A percentile compares a stretch with the other conserved stretches of the same genome.
phyloP scores from a whole-genome alignment of 2,888 invertebrate genomes.

The Standfussiana lucernea region DNA sequence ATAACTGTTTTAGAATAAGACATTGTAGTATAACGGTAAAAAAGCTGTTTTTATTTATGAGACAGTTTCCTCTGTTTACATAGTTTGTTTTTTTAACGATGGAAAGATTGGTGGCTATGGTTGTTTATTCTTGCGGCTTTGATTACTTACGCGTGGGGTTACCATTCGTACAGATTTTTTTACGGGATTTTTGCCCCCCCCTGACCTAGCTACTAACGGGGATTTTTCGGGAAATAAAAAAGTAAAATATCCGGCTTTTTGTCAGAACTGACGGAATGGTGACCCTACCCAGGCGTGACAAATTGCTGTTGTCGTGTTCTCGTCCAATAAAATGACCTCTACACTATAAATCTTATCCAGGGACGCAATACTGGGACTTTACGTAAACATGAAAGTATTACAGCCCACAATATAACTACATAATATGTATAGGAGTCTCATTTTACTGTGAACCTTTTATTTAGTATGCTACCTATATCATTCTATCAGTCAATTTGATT shows the following conservation, averaged over 20 bases:
- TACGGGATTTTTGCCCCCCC: too few relatives aligned
- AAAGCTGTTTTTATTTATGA: not conserved
- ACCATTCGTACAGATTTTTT: not conserved
- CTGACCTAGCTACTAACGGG: too few relatives aligned
- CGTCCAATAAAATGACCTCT: conserved; percentile 31
- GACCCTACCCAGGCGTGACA: conserved; percentile 11
- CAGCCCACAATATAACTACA: not conserved
- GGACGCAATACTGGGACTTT: conserved; percentile 2
- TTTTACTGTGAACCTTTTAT: not conserved
- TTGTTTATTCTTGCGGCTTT: not conserved
- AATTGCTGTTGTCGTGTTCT: conserved; percentile 27
- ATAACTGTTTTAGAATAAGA: not conserved
- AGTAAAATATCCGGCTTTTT: not conserved
- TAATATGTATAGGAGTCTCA: not conserved
- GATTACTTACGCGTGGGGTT: not conserved
- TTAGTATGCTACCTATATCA: not conserved
- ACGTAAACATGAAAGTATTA: conserved; percentile 17
- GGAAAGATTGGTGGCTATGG: too few relatives aligned
- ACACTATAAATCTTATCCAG: conserved; percentile 35
- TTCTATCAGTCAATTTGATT: not conserved
- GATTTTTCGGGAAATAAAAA: not conserved
- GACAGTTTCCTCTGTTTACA: not conserved
- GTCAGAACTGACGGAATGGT: not conserved
- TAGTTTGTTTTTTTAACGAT: not conserved
- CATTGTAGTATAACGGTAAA: not conserved